A percentile compares a stretch with the other conserved stretches of the same genome.
Evolutionary conservation across 2,797 vertebrate genomes (phyloP).

Genomic region (Crax fasciolata): DNA sequence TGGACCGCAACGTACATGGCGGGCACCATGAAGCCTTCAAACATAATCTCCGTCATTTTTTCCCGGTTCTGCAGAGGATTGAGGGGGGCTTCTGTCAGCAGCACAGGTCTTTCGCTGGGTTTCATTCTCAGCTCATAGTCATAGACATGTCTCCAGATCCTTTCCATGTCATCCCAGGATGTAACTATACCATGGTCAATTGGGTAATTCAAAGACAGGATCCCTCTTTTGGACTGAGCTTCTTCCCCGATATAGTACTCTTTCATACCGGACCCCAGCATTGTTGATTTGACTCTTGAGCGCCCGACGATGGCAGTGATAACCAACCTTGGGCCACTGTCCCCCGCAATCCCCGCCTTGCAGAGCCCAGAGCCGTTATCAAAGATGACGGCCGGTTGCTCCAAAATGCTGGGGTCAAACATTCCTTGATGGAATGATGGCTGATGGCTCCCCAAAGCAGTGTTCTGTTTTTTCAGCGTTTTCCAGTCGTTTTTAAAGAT

Average conservation of each 20-base stretch:
- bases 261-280: constrained; percentile 39
- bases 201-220: constrained; percentile 42
- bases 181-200: constrained; percentile 55
- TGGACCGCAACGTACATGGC: constrained; percentile 35
- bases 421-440: background rate
- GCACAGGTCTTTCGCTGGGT: constrained; percentile 18
- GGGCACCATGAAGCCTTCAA: constrained; percentile 37
- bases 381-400: constrained; percentile 55
- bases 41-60: constrained; percentile 52
- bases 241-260: constrained; percentile 57
- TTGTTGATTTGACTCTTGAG: constrained; percentile 7
- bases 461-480: background rate
- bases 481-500: too few relatives aligned
- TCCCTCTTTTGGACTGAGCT: constrained; percentile 26
- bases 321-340: constrained; percentile 34
- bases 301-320: constrained; percentile 36
- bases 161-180: constrained; percentile 57
- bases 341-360: constrained; percentile 43
- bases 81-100: constrained; percentile 45
- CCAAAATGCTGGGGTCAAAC: background rate
- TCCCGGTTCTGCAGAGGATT: constrained; percentile 46
- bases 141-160: constrained; percentile 49
- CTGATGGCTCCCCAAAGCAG: too few relatives aligned
- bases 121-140: constrained; percentile 45
- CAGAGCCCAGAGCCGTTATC: constrained; percentile 59